phyloP scores from a whole-genome alignment of 2,113 vertebrate genomes.

The Polypterus senegalus region DNA sequence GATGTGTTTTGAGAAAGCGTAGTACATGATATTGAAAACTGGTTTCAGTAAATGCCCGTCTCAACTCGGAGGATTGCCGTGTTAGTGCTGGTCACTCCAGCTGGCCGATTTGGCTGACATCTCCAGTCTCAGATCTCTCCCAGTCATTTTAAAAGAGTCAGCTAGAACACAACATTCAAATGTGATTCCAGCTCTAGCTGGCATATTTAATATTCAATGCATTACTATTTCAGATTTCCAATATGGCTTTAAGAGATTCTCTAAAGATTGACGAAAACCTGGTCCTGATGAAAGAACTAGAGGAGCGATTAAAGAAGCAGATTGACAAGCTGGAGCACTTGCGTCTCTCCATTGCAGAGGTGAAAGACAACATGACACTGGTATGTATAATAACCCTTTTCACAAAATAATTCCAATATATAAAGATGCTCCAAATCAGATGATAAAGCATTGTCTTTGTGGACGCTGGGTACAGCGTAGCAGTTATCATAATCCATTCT shows the following conservation, averaged over 20 bases:
- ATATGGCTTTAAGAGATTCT: constrained; percentile 28
- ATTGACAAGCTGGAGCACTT: constrained; percentile 56
- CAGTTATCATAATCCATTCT: no score
- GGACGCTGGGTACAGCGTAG: background rate
- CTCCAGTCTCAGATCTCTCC: no score
- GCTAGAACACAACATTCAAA: no score
- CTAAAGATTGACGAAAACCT: constrained; percentile 37
- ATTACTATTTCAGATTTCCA: background rate
- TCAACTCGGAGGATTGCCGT: no score
- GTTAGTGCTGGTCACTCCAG: no score
- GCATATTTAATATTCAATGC: no score
- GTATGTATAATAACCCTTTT: constrained; percentile 18
- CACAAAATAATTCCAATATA: background rate
- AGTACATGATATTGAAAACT: no score
- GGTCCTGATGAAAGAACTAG: constrained; percentile 60
- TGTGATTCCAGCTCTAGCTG: no score
- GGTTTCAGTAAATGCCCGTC: no score
- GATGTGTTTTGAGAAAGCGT: no score
- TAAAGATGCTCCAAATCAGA: background rate
- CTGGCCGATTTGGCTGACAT: no score
- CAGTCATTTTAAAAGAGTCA: no score
- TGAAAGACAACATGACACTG: constrained; percentile 38
- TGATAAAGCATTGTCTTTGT: background rate
- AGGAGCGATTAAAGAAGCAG: constrained; percentile 52
- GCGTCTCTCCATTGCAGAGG: constrained; percentile 38